Evolutionary conservation across 2,113 vertebrate species (phyloP).

Genomic region (Chelonoidis abingdonii): DNA sequence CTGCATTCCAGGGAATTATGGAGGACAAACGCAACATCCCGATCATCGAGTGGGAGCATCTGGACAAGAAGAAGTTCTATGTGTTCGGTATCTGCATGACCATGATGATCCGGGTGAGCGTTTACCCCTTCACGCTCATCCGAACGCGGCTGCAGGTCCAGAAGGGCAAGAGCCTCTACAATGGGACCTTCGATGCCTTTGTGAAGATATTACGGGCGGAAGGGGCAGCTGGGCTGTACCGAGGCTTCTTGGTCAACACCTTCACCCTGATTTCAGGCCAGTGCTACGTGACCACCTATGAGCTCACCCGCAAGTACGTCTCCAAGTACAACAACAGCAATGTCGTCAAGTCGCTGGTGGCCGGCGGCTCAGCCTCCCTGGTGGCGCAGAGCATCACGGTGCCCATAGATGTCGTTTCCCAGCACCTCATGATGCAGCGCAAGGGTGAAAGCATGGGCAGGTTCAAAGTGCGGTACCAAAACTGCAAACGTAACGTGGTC

Average conservation of each 20-base stretch:
- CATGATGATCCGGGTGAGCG: conserved; percentile 91
- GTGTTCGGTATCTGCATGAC: conserved; percentile 95
- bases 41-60: conserved; percentile 98
- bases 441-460: conserved; percentile 87
- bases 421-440: conserved; percentile 98
- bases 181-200: conserved; percentile 92
- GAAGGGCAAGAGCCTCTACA: conserved; percentile 93
- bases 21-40: conserved; percentile 90
- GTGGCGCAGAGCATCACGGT: conserved; percentile 98
- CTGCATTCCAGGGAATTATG: conserved; percentile 45
- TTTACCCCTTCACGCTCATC: conserved; percentile 95
- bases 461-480: conserved; percentile 82
- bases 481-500: conserved; percentile 71
- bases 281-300: conserved; percentile 96
- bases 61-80: conserved; percentile 98
- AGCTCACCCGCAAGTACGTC: conserved; percentile 92
- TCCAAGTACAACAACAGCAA: conserved; percentile 89
- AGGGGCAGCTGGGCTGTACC: conserved; percentile 88
- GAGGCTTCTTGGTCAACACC: conserved; percentile 95
- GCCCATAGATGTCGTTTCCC: conserved; percentile 94
- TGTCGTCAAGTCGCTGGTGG: conserved; percentile 92
- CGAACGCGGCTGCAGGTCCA: conserved; percentile 94
- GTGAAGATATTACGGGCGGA: conserved; percentile 91
- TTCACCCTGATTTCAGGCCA: conserved; percentile 94
- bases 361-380: conserved; percentile 91